These are phyloP conservation scores for Hylia prasina DNA, from an alignment of 2,113 vertebrate species.

Conservation along the genomic window DNA sequence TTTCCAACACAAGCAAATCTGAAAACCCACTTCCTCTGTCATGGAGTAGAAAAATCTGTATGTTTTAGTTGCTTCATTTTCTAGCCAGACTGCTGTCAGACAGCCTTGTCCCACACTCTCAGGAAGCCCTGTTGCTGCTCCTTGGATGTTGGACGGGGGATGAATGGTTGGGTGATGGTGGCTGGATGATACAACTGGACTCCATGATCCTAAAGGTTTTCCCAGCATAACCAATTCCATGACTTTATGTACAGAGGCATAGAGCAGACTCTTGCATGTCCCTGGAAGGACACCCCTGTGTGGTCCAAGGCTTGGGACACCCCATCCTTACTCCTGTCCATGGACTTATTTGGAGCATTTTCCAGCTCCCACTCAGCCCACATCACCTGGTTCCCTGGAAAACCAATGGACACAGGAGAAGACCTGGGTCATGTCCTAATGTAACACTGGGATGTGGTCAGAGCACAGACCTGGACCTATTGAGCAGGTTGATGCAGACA, in stretches of 20 bases:
- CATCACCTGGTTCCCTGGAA: neutral
- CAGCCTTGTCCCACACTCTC: neutral
- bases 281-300: neutral
- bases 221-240: neutral
- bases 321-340: neutral
- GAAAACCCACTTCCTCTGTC: neutral
- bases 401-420: neutral
- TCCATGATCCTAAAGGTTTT: neutral
- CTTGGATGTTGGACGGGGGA: neutral
- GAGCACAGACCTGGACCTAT: neutral
- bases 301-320: neutral
- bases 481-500: neutral
- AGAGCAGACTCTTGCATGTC: neutral
- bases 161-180: neutral
- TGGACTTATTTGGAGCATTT: neutral
- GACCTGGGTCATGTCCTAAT: rapidly evolving
- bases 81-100: neutral
- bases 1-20: neutral
- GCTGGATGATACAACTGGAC: neutral
- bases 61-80: neutral
- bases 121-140: neutral
- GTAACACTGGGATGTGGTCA: rapidly evolving
- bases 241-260: neutral
- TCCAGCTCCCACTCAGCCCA: neutral
- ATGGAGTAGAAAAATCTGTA: neutral